Base-by-base conservation (phyloP, 2,888 invertebrate species). In the Rotaria magnacalcarata region DNA sequence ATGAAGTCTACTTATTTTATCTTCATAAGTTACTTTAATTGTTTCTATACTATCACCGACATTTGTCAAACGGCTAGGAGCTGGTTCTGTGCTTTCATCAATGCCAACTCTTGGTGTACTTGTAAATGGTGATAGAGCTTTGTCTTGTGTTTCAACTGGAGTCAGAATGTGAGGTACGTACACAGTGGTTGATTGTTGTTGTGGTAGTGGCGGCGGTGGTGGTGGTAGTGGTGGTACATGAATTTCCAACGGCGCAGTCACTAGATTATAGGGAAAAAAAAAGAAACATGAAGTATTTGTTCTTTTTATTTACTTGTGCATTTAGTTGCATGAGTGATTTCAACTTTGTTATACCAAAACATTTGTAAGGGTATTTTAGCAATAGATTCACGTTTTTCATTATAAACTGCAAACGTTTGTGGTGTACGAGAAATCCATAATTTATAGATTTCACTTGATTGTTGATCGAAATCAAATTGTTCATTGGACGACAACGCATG, bases 291-390 rank as follows among this genome's bases (percentile, higher is more conserved):
- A 24, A 75, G 34, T 34, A 67, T 67, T 67, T 27, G 14, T 19
- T 19, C 24, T 47, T 67, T 14, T 4, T 2, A 11, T 43, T 75
- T 80, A 80, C 80, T 80, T 47, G 80, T 80, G 43, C 47, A 80
- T 80, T 80, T 80, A 11, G 80, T 47, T 80, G 80, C 80, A 47
- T 80, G 80, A 80, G 43, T 80, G 19, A 80, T 47, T 80, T 80
- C n/a, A 16, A 80, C 47, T 80, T 43, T 43, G 47, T 80, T 80
- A 80, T 80, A 80, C 80, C 80, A 80, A 47, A 80, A 80, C 47
- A 80, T n/a, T 11, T 47, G 47, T n/a, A 80, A 80, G 4, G 80
- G 80, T 47, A 80, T n/a, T 47, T 80, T 80, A 10, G 24, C 80
- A 47, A 80, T n/a, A 24, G 43, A 1, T 80, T 80, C 80, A 47